Evolutionary conservation across 2,113 vertebrate species (phyloP), one percentile per base, ranked within the genome.

Genomic region (Peromyscus californicus): DNA sequence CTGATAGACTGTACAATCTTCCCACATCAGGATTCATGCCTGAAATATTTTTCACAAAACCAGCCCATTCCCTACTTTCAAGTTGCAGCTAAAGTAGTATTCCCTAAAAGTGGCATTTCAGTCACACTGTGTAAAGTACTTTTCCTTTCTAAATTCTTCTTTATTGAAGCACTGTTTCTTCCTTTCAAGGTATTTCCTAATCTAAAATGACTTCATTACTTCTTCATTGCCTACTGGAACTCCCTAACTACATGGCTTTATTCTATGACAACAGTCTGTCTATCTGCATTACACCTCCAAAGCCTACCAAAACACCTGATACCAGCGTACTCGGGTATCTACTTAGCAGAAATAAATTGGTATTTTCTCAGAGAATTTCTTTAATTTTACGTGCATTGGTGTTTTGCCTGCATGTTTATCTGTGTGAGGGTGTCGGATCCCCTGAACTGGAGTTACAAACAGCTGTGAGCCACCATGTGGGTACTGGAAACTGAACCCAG

Each of bases 41-140:
- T 93, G 12, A 21, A 83, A 76, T 87, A 92, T 42, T 96, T 51
- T 82, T 74, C 63, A 94, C 16, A 94, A 75, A 17, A 94, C 61
- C 48, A 82, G 7, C 24, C 89, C 65, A 45, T 85, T 91, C 42
- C 91, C 12, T 67, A 48, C 11, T 79, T 92, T 65, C 36, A 80
- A 79, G 82, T 29, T 42, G 59, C 90, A 88, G n/a, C 26, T 69
- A 89, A 93, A 80, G 61, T n/a, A 93, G 87, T 36, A 65, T 29
- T 89, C 79, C 69, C 45, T 84, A 45, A 78, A 93, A 80, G 72
- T 39, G 74, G 31, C 48, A 89, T 76, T 85, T 93, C 51, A 13
- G 69, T 83, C 45, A 89, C 19, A 93, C 22, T 48, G 24, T 82
- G 39, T 91, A 92, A 95, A 82, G 83, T 19, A 90, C 31, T 51